Percentiles rank a stretch among this genome's conserved stretches.
These are phyloP conservation scores for Lochmaea crataegi DNA, from an alignment of 2,888 invertebrate genomes.

Conservation along the genomic window DNA sequence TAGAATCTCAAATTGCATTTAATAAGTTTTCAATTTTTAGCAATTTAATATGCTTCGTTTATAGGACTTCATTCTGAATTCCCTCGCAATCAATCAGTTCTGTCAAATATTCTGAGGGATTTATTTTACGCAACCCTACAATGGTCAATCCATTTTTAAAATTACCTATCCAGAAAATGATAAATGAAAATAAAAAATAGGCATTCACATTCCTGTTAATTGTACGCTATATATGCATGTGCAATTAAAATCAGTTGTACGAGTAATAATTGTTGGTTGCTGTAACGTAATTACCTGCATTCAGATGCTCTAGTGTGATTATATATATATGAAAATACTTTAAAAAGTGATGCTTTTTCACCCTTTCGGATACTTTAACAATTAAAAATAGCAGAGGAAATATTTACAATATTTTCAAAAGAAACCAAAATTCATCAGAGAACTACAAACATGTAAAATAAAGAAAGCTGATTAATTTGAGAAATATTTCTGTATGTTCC, in stretches of 20 bases:
- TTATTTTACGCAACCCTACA: slow-evolving; percentile 19
- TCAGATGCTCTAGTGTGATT: neutral
- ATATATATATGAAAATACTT: neutral
- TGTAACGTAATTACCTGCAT: neutral
- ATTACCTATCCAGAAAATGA: neutral
- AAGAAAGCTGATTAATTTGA: too few relatives aligned
- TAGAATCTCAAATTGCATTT: slow-evolving; percentile 34
- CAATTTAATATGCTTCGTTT: slow-evolving; percentile 39
- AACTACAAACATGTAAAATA: too few relatives aligned
- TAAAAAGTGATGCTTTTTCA: neutral
- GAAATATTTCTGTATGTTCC: too few relatives aligned
- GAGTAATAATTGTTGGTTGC: neutral
- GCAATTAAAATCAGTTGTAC: slow-evolving; percentile 7
- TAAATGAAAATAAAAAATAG: slow-evolving; percentile 7
- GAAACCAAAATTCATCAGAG: too few relatives aligned
- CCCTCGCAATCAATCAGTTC: slow-evolving; percentile 33
- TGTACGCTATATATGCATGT: slow-evolving; percentile 4
- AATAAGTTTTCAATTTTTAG: slow-evolving; percentile 43
- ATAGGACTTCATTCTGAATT: slow-evolving; percentile 35
- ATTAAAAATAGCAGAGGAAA: too few relatives aligned
- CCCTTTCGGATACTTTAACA: neutral
- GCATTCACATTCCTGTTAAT: neutral
- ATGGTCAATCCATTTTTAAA: slow-evolving; percentile 26
- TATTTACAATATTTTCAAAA: too few relatives aligned
- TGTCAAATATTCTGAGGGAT: slow-evolving; percentile 30